phyloP scores from a whole-genome alignment of 2,888 invertebrate species.

The Temnothorax rugatulus region DNA sequence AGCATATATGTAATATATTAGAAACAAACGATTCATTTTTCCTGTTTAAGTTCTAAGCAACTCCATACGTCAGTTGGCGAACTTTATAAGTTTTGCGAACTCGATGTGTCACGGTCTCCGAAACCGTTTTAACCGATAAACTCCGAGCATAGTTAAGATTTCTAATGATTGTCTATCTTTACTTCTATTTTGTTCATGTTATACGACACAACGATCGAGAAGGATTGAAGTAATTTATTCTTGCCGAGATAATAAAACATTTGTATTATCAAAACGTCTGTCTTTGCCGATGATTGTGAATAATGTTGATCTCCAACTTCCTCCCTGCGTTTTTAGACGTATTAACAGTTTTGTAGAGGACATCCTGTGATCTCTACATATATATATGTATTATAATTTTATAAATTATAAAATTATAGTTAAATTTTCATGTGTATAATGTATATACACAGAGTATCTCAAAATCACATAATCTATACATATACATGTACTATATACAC shows the following conservation, averaged over 20 bases:
- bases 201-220: not conserved
- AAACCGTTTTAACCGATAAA: slow-evolving; percentile 67
- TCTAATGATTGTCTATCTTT: slow-evolving; percentile 62
- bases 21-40: not conserved
- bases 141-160: slow-evolving; percentile 68
- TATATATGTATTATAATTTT: too few species aligned
- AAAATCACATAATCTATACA: too few species aligned
- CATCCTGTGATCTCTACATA: too few species aligned
- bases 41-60: slow-evolving; percentile 15
- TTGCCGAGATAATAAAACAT: slow-evolving; percentile 50
- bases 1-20: not conserved
- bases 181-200: slow-evolving; percentile 20
- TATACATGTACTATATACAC: too few species aligned
- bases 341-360: too few species aligned
- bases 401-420: too few species aligned
- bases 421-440: too few species aligned
- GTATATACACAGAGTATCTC: too few species aligned
- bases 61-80: not conserved
- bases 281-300: not conserved
- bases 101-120: slow-evolving; percentile 59
- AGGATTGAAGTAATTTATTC: slow-evolving; percentile 45
- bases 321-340: too few species aligned
- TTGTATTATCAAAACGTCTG: slow-evolving; percentile 21
- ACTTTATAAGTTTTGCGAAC: slow-evolving; percentile 58
- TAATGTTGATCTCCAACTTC: not conserved